phyloP scores from a whole-genome alignment of 2,113 vertebrate genomes.

The Sterrhoptilus dennistouni region DNA sequence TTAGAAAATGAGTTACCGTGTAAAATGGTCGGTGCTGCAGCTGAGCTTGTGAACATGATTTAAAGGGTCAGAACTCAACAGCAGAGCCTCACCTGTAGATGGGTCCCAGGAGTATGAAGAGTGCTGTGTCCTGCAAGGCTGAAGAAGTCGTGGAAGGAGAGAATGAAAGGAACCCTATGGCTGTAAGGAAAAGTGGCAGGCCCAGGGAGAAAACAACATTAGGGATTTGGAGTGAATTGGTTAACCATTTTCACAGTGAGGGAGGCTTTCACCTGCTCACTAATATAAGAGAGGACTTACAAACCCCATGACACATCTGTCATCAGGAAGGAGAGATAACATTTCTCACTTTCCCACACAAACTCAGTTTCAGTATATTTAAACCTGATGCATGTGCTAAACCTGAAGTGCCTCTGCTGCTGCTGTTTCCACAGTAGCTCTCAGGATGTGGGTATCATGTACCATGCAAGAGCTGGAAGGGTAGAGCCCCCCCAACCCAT shows the following conservation, averaged over 20 bases:
- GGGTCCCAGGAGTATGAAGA: not conserved
- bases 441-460: not conserved
- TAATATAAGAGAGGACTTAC: not conserved
- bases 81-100: not conserved
- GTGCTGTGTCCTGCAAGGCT: not conserved
- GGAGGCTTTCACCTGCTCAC: not conserved
- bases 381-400: not conserved
- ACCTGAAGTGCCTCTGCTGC: not conserved
- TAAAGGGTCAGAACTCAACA: not conserved
- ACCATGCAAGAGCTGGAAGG: not conserved
- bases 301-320: not conserved
- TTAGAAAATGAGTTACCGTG: not conserved
- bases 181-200: not conserved
- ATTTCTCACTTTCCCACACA: not conserved
- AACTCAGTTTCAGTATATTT: not conserved
- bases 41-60: not conserved
- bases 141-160: not conserved
- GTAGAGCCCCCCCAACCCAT: rapidly evolving
- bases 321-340: not conserved
- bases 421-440: not conserved
- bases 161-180: rapidly evolving
- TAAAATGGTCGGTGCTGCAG: not conserved
- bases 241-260: not conserved
- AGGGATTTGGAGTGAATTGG: not conserved
- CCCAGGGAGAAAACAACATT: not conserved